Percentiles rank a stretch among this genome's conserved stretches.
These are phyloP conservation scores for Circaetus cinerascens DNA, from an alignment of 2,113 vertebrate species.

Conservation along the genomic window DNA sequence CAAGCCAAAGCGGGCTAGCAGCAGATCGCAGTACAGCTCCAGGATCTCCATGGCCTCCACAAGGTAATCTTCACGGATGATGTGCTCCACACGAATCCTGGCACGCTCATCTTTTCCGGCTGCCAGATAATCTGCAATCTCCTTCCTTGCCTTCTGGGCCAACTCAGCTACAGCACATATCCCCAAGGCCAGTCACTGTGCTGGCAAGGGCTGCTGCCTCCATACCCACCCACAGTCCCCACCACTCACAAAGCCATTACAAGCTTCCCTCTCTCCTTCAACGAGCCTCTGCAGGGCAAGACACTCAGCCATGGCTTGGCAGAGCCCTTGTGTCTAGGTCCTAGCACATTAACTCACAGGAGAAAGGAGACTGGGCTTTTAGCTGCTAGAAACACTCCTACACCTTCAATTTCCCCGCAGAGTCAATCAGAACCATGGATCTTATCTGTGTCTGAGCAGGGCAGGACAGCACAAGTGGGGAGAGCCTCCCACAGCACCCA, in stretches of 20 bases:
- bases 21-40: conserved; percentile 94
- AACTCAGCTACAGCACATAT: conserved; percentile 85
- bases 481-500: background rate
- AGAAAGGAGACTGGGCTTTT: background rate
- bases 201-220: background rate
- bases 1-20: conserved; percentile 92
- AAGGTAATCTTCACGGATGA: conserved; percentile 97
- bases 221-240: background rate
- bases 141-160: conserved; percentile 95
- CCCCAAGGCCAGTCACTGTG: background rate
- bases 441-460: background rate
- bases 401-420: background rate
- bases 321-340: background rate
- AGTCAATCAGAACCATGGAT: background rate
- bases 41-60: conserved; percentile 99
- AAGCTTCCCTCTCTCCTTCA: background rate
- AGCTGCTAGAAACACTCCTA: background rate
- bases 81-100: conserved; percentile 96
- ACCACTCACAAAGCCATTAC: background rate
- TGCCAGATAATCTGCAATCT: conserved; percentile 97
- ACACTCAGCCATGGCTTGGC: background rate
- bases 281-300: background rate
- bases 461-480: background rate
- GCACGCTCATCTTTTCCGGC: conserved; percentile 94
- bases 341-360: background rate